phyloP scores from a whole-genome alignment of 2,888 invertebrate species.

The Nasonia oneida region DNA sequence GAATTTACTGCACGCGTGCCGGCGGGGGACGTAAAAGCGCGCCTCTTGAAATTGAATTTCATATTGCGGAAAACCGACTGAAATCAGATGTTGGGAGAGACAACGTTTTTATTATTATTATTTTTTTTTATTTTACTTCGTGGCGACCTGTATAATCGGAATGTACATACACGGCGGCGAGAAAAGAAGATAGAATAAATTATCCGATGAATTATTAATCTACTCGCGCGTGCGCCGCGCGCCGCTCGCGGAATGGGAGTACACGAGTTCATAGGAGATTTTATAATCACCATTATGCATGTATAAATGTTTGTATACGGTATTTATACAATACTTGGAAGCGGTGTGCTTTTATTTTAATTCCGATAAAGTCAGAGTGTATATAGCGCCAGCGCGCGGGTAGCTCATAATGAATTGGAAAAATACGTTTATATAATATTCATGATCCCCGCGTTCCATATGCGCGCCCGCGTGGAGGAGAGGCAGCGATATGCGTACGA shows the following conservation, averaged over 20 bases:
- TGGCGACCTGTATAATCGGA: too few relatives aligned
- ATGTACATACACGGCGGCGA: not conserved
- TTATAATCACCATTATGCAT: not conserved
- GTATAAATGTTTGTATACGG: not conserved
- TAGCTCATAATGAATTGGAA: not conserved
- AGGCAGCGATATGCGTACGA: too few relatives aligned
- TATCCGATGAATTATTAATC: not conserved
- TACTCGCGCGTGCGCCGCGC: not conserved
- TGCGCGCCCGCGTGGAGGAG: too few relatives aligned
- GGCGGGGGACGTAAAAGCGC: too few relatives aligned
- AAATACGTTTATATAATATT: not conserved
- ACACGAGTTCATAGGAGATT: not conserved
- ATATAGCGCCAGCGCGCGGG: not conserved
- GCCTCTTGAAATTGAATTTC: too few relatives aligned
- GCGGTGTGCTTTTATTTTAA: not conserved
- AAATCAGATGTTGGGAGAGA: not conserved
- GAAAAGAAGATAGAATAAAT: not conserved
- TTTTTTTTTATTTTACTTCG: too few relatives aligned
- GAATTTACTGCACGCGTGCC: not conserved
- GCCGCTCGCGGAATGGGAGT: not conserved
- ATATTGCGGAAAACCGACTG: not conserved
- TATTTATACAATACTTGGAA: not conserved
- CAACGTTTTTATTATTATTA: too few relatives aligned
- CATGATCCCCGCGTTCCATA: not conserved
- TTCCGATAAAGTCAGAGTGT: not conserved